Evolutionary conservation across 2,888 invertebrate genomes (phyloP).

Genomic region (Volucella inanis): DNA sequence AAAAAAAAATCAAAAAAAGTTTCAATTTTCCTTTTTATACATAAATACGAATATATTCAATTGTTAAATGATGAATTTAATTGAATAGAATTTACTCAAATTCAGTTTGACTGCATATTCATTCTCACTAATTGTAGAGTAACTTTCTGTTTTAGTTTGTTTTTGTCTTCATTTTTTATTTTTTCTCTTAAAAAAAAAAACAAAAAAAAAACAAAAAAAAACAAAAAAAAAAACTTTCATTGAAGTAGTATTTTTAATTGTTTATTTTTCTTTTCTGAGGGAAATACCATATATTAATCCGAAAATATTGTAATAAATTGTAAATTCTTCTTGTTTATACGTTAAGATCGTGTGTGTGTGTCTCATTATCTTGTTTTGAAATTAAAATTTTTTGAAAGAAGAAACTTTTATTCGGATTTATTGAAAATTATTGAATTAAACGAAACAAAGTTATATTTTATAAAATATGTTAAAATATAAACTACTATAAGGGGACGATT

Average conservation of each 20-base stretch:
- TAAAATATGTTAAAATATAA: constrained; percentile 54
- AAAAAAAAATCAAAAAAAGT: too few species aligned
- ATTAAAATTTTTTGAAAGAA: constrained; percentile 24
- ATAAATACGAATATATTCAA: too few species aligned
- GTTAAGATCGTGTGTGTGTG: constrained; percentile 49
- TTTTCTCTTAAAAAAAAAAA: constrained; percentile 31
- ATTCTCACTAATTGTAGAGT: constrained; percentile 9
- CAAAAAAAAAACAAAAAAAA: background rate
- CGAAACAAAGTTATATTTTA: constrained; percentile 54
- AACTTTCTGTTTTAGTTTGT: constrained; percentile 29
- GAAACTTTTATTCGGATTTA: constrained; percentile 43
- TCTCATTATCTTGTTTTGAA: constrained; percentile 29
- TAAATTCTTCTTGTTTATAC: constrained; percentile 47
- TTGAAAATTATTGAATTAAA: constrained; percentile 60
- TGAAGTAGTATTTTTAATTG: constrained; percentile 56
- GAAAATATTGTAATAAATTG: constrained; percentile 46
- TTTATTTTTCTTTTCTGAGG: constrained; percentile 31
- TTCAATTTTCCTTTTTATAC: too few species aligned
- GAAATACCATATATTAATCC: constrained; percentile 20
- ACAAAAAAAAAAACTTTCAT: constrained; percentile 18
- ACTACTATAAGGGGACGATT: constrained; percentile 39
- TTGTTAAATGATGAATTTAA: too few species aligned
- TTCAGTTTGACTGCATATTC: background rate
- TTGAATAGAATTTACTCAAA: too few species aligned
- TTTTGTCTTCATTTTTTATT: constrained; percentile 33